phyloP scores from a whole-genome alignment of 2,113 vertebrate genomes.

The Clarias macrocephalus region DNA sequence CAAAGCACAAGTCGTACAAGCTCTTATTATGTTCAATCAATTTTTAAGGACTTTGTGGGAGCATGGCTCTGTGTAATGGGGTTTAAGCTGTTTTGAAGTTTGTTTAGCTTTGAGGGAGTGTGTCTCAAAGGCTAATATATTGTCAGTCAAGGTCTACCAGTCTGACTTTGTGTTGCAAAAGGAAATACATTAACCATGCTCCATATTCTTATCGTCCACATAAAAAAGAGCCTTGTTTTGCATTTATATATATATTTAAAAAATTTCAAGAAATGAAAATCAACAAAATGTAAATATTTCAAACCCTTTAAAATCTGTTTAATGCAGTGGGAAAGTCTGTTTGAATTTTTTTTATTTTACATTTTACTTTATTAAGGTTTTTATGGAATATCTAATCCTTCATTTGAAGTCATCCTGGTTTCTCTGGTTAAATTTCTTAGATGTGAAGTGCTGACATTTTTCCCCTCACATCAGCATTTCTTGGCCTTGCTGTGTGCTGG shows the following conservation, averaged over 20 bases:
- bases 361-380: neutral
- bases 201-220: neutral
- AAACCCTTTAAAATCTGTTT: neutral
- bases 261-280: neutral
- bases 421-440: neutral
- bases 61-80: too few species aligned
- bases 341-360: neutral
- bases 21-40: too few species aligned
- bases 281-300: neutral
- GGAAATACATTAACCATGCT: neutral
- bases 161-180: neutral
- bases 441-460: neutral
- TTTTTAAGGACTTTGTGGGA: too few species aligned
- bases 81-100: neutral
- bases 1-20: too few species aligned
- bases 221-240: neutral
- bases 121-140: neutral
- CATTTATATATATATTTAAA: too few species aligned
- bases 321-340: too few species aligned
- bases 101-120: neutral
- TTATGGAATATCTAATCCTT: neutral
- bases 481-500: neutral
- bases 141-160: neutral
- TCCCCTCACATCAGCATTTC: conserved; percentile 1
- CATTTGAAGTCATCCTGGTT: neutral